Percentiles rank a stretch among this genome's conserved stretches.
These are phyloP conservation scores for Hucho hucho DNA, from an alignment of 2,113 vertebrate species.

Conservation along the genomic window DNA sequence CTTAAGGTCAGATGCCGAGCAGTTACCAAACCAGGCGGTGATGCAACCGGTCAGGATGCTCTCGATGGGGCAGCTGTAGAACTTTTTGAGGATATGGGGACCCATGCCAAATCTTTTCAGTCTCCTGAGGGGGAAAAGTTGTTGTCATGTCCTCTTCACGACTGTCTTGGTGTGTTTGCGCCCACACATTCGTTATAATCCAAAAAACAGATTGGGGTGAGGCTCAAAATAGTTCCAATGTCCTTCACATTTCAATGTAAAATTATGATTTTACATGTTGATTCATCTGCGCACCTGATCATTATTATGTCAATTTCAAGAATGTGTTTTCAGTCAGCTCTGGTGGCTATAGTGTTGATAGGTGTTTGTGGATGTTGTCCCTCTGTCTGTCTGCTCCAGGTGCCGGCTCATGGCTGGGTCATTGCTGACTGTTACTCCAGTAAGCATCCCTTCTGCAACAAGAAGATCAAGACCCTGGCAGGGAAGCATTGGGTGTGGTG, in stretches of 20 bases:
- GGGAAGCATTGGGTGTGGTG: slow-evolving; percentile 89
- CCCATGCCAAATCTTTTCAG: no score
- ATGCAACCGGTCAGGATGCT: no score
- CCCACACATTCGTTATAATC: slow-evolving; percentile 86
- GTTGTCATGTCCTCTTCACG: no score
- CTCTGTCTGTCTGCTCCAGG: slow-evolving; percentile 56
- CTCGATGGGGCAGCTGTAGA: no score
- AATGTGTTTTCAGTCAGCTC: no score
- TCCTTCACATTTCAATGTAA: not conserved
- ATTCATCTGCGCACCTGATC: not conserved
- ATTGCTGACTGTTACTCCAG: slow-evolving; percentile 77
- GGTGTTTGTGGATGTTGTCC: not conserved
- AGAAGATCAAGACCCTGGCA: slow-evolving; percentile 83
- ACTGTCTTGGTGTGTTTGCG: slow-evolving; percentile 53
- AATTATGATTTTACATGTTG: not conserved
- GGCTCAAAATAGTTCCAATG: slow-evolving; percentile 37
- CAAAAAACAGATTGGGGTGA: slow-evolving; percentile 84
- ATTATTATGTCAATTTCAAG: not conserved
- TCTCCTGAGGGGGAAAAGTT: no score
- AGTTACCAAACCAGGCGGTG: no score
- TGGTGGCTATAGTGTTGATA: not conserved
- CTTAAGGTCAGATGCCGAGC: no score
- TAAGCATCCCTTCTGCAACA: slow-evolving; percentile 85
- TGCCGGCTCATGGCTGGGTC: slow-evolving; percentile 82
- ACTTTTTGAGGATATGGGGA: no score